These are phyloP conservation scores for Brachionus sp. DNA, from an alignment of 1,140 invertebrate genomes.

Conservation along the genomic window DNA sequence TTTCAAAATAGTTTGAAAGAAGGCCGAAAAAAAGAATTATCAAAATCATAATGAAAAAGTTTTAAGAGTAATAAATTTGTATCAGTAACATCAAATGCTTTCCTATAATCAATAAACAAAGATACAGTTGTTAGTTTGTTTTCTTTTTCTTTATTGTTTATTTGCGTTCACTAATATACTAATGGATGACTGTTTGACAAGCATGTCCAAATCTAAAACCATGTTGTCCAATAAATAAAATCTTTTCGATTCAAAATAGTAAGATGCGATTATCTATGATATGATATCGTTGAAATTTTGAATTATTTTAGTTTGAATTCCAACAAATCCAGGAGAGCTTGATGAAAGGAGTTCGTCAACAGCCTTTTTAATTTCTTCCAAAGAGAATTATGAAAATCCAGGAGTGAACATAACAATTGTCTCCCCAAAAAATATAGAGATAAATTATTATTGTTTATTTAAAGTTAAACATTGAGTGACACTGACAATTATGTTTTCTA, in stretches of 20 bases:
- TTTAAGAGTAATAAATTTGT: neutral
- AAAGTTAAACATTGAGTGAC: no score
- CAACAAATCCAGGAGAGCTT: no score
- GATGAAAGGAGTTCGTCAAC: no score
- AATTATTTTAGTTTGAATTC: no score
- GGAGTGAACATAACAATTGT: no score
- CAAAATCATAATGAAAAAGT: neutral
- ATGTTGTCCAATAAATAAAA: neutral
- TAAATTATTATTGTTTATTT: no score
- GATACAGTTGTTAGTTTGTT: neutral
- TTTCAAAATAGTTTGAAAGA: neutral
- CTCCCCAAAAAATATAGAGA: no score
- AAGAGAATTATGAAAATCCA: no score
- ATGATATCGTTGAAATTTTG: no score
- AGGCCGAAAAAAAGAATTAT: neutral
- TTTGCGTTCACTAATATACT: neutral
- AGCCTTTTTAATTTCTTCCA: no score
- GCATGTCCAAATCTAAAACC: neutral
- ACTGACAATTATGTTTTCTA: no score
- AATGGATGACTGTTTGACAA: neutral
- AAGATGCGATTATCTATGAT: no score
- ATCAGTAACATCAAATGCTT: neutral
- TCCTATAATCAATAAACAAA: neutral
- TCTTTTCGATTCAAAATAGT: neutral
- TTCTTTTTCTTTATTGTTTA: neutral